Conservation (phyloP, 2,888 invertebrate species). For the Zaprionus obscuricornis region DNA sequence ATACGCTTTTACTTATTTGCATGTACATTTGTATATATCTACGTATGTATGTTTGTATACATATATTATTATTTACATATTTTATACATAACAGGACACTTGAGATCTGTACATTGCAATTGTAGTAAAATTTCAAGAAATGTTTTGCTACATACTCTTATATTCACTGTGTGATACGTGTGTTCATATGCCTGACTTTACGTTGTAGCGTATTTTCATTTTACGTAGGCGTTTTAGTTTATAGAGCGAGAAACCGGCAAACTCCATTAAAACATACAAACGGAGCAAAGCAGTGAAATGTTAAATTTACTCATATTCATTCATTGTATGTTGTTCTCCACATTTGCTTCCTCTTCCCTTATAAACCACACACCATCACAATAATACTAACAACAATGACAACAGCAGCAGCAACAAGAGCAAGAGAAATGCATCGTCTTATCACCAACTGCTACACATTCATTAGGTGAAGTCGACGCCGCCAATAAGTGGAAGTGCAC, state of each 20-base stretch:
- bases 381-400: slow-evolving; percentile 9
- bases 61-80: not conserved
- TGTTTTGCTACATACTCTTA: not conserved
- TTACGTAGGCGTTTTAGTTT: slow-evolving; percentile 59
- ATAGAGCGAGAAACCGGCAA: slow-evolving; percentile 50
- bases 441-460: slow-evolving; percentile 57
- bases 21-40: slow-evolving; percentile 3
- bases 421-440: slow-evolving; percentile 37
- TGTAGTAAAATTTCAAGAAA: not conserved
- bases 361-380: slow-evolving; percentile 45
- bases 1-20: no score
- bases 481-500: slow-evolving; percentile 69
- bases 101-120: not conserved
- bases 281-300: slow-evolving; percentile 58
- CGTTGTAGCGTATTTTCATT: slow-evolving; percentile 33
- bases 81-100: not conserved
- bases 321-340: slow-evolving; percentile 39
- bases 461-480: slow-evolving; percentile 50
- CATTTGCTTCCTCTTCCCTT: slow-evolving; percentile 15
- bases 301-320: slow-evolving; percentile 61
- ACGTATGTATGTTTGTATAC: not conserved
- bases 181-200: slow-evolving; percentile 11
- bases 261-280: slow-evolving; percentile 46
- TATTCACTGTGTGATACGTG: not conserved
- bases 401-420: slow-evolving; percentile 1